Percentiles rank a stretch among this genome's conserved stretches.
phyloP scores from a whole-genome alignment of 2,113 vertebrate species.

The Bujurquina vittata region DNA sequence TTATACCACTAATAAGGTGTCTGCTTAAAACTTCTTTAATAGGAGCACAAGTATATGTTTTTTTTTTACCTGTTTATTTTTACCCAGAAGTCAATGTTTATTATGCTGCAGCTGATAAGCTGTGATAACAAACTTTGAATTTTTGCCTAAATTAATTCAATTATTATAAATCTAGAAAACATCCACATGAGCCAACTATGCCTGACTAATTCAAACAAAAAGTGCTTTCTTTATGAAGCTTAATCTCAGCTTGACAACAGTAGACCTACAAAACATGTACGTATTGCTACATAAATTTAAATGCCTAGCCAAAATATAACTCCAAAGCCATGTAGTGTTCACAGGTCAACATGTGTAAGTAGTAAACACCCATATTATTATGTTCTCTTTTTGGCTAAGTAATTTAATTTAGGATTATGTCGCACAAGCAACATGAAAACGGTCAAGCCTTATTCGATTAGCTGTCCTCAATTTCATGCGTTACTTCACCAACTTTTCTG shows the following conservation, averaged over 20 bases:
- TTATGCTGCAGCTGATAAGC: neutral
- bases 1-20: neutral
- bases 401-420: neutral
- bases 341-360: neutral
- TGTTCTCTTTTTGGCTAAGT: neutral
- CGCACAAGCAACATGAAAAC: neutral
- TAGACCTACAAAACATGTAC: neutral
- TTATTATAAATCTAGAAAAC: neutral
- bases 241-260: neutral
- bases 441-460: neutral
- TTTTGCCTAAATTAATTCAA: neutral
- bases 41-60: neutral
- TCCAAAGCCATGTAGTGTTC: neutral
- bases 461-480: neutral
- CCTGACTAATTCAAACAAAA: neutral
- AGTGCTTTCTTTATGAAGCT: neutral
- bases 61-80: neutral
- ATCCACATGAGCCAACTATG: neutral
- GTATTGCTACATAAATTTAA: neutral
- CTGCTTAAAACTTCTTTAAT: neutral
- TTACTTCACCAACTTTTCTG: neutral
- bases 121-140: neutral
- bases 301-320: neutral
- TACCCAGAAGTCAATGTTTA: neutral
- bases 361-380: conserved; percentile 13